Evolutionary conservation across 2,888 invertebrate genomes (phyloP).

Genomic region (Dasysyrphus albostriatus): DNA sequence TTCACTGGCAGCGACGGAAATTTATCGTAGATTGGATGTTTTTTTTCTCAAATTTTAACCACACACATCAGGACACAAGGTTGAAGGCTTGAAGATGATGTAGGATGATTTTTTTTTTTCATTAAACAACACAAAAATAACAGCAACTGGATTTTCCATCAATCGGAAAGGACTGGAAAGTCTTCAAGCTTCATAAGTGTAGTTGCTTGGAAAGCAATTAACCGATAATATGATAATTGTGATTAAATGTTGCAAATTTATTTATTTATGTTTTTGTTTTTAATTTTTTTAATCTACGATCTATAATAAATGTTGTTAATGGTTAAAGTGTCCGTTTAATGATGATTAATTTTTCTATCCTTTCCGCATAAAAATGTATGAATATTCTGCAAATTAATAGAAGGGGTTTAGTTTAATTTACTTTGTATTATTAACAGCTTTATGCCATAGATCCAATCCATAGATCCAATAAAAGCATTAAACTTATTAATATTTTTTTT

Average conservation of each 20-base stretch:
- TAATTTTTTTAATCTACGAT: background rate
- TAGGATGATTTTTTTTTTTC: slow-evolving; percentile 22
- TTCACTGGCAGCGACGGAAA: slow-evolving; percentile 40
- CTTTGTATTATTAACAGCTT: slow-evolving; percentile 1
- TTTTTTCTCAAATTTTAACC: slow-evolving; percentile 27
- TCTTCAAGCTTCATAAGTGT: slow-evolving; percentile 9
- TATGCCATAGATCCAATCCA: too few species aligned
- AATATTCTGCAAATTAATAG: slow-evolving; percentile 2
- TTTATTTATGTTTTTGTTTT: background rate
- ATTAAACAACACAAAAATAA: slow-evolving; percentile 16
- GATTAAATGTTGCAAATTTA: slow-evolving; percentile 59
- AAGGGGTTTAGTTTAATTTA: slow-evolving; percentile 10
- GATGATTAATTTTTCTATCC: slow-evolving; percentile 53
- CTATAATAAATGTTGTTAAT: slow-evolving; percentile 12
- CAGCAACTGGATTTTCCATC: slow-evolving; percentile 57
- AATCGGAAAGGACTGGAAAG: slow-evolving; percentile 47
- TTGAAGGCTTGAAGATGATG: slow-evolving; percentile 27
- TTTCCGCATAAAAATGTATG: slow-evolving; percentile 7
- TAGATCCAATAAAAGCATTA: background rate
- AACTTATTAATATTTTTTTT: too few species aligned
- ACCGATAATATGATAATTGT: slow-evolving; percentile 70
- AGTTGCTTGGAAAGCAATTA: slow-evolving; percentile 50
- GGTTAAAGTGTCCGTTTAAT: slow-evolving; percentile 40
- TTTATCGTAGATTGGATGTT: slow-evolving; percentile 25
- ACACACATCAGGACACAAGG: slow-evolving; percentile 40